A percentile compares a stretch with the other conserved stretches of the same genome.
Evolutionary conservation across 2,113 vertebrate genomes (phyloP).

Genomic region (Odocoileus virginianus): DNA sequence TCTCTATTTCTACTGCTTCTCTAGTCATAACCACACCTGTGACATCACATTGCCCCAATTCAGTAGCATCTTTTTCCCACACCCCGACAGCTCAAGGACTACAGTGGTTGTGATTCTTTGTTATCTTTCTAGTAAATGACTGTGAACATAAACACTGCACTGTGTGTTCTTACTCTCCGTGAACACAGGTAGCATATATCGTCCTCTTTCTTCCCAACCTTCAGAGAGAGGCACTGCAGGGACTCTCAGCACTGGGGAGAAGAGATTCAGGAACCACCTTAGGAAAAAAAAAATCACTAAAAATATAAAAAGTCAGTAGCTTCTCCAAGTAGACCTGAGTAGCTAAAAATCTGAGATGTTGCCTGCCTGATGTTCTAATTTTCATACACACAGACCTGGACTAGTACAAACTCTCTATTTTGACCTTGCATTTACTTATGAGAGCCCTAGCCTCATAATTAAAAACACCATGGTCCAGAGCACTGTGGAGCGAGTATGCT

Average conservation of each 20-base stretch:
- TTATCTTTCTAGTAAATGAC: not conserved
- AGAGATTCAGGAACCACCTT: not conserved
- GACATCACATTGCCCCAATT: accelerated
- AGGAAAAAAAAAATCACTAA: not conserved
- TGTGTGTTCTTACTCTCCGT: not conserved
- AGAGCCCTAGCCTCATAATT: not conserved
- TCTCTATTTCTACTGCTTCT: not conserved
- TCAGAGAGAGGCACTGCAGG: not conserved
- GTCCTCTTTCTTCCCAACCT: not conserved
- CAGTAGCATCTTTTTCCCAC: not conserved
- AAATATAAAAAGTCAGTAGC: not conserved
- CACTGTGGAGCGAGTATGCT: not conserved
- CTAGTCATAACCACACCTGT: not conserved
- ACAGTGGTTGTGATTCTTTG: no score
- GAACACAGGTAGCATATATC: not conserved
- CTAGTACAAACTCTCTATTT: not conserved
- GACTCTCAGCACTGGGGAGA: not conserved
- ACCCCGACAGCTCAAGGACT: not conserved
- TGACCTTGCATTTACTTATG: not conserved
- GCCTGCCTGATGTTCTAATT: not conserved
- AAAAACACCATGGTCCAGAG: not conserved
- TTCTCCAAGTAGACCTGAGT: not conserved
- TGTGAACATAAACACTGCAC: not conserved
- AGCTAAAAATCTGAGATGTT: not conserved
- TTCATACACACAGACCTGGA: not conserved